Percentiles rank a stretch among this genome's conserved stretches.
These are phyloP conservation scores for Steatocranus sp. DNA, from an alignment of 2,797 vertebrate genomes.

Conservation along the genomic window DNA sequence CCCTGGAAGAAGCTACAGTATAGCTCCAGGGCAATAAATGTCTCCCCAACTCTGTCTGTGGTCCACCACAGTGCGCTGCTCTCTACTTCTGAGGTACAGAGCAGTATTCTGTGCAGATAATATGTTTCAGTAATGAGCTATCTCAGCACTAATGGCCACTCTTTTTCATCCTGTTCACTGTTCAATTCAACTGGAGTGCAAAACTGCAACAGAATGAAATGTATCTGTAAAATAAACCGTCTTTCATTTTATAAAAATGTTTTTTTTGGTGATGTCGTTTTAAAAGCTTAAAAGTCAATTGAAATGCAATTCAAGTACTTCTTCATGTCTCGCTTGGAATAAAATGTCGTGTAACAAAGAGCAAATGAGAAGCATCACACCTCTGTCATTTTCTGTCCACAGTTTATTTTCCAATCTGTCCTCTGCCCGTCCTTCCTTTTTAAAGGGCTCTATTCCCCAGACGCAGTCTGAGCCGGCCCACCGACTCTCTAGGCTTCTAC, in stretches of 20 bases:
- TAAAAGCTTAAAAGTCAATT: not conserved
- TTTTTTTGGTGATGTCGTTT: fast-evolving
- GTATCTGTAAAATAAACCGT: not conserved
- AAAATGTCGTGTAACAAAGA: conserved; percentile 3
- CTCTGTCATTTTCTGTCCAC: conserved; percentile 25
- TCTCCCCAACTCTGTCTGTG: conserved; percentile 11
- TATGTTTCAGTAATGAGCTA: not conserved
- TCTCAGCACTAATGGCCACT: not conserved
- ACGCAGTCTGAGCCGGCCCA: not conserved
- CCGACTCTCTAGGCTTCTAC: conserved; percentile 27
- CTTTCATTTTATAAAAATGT: not conserved
- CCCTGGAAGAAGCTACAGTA: conserved; percentile 6
- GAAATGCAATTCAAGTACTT: not conserved
- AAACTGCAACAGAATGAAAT: not conserved
- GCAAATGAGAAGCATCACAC: conserved; percentile 23
- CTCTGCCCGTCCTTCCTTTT: not conserved
- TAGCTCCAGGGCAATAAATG: conserved; percentile 25
- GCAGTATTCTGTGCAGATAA: not conserved
- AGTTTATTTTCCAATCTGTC: conserved; percentile 1
- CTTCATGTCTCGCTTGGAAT: not conserved
- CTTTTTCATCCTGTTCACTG: not conserved
- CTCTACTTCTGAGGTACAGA: not conserved
- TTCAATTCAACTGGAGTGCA: not conserved
- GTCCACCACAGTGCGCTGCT: conserved; percentile 2
- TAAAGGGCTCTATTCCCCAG: not conserved